Evolutionary conservation across 2,888 invertebrate species (phyloP).

Genomic region (Meliscaeva auricollis): DNA sequence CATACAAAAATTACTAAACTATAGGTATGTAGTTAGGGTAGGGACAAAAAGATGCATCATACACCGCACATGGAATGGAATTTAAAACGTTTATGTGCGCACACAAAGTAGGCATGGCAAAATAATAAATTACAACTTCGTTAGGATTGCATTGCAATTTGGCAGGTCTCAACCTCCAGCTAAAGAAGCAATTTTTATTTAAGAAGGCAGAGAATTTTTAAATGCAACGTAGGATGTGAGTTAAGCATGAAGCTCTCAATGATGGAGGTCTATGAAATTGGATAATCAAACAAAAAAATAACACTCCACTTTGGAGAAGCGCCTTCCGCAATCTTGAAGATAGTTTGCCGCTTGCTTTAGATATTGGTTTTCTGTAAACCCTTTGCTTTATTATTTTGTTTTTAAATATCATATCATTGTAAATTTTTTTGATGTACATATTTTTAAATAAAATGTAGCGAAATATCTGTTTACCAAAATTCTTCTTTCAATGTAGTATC

Average conservation of each 20-base stretch:
- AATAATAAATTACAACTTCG: conserved; percentile 70
- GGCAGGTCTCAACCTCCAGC: conserved; percentile 48
- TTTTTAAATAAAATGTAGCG: too few species aligned
- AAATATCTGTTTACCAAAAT: too few species aligned
- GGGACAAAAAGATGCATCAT: not conserved
- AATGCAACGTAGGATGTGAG: conserved; percentile 8
- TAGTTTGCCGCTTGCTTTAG: too few species aligned
- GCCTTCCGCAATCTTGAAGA: conserved; percentile 11
- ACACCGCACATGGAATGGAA: too few species aligned
- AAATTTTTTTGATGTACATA: too few species aligned
- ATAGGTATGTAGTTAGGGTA: too few species aligned
- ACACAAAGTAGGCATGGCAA: conserved; percentile 50
- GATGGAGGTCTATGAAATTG: conserved; percentile 65
- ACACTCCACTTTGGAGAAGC: not conserved
- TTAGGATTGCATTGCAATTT: conserved; percentile 51
- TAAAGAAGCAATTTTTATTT: conserved; percentile 36
- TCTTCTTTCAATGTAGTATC: too few species aligned
- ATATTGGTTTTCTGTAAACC: too few species aligned
- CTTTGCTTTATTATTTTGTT: too few species aligned
- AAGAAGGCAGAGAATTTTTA: conserved; percentile 16
- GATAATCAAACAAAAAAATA: conserved; percentile 50
- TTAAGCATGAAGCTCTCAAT: conserved; percentile 23
- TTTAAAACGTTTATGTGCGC: too few species aligned
- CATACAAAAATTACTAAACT: too few species aligned
- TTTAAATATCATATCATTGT: too few species aligned